These are phyloP conservation scores for Latrodectus elegans DNA, from an alignment of 2,888 invertebrate genomes.

Conservation along the genomic window DNA sequence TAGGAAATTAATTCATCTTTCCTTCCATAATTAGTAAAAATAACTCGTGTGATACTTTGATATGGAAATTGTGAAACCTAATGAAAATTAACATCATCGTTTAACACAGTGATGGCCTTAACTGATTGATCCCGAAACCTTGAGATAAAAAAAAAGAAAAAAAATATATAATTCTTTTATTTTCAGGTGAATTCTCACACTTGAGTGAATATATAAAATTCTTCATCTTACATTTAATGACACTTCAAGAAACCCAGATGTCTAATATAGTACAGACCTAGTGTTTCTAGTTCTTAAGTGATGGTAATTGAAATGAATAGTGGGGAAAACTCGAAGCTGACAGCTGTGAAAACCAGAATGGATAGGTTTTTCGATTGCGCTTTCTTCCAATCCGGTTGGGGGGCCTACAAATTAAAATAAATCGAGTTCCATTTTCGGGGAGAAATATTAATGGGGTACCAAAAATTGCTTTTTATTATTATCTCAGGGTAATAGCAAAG, in stretches of 20 bases:
- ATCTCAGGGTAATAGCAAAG: no score
- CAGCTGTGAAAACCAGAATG: constrained; percentile 43
- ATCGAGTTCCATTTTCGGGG: constrained; percentile 59
- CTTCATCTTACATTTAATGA: constrained; percentile 17
- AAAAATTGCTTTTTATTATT: neutral
- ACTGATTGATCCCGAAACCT: constrained; percentile 9
- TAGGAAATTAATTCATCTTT: no score
- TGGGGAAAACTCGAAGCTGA: constrained; percentile 41
- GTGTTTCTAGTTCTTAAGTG: constrained; percentile 1
- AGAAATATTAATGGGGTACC: constrained; percentile 53
- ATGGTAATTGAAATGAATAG: constrained; percentile 63
- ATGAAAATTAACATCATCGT: constrained; percentile 42
- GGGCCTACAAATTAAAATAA: constrained; percentile 57
- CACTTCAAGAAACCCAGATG: neutral
- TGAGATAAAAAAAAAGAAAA: neutral
- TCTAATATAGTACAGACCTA: neutral
- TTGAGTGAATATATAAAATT: constrained; percentile 3
- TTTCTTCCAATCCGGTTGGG: constrained; percentile 14
- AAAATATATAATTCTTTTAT: constrained; percentile 2
- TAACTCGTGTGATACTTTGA: no score
- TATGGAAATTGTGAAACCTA: neutral
- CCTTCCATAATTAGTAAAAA: no score
- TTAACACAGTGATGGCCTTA: constrained; percentile 7
- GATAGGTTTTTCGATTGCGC: constrained; percentile 56
- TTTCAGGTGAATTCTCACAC: neutral